phyloP scores from a whole-genome alignment of 2,888 invertebrate genomes.

The Agrypnus murinus region DNA sequence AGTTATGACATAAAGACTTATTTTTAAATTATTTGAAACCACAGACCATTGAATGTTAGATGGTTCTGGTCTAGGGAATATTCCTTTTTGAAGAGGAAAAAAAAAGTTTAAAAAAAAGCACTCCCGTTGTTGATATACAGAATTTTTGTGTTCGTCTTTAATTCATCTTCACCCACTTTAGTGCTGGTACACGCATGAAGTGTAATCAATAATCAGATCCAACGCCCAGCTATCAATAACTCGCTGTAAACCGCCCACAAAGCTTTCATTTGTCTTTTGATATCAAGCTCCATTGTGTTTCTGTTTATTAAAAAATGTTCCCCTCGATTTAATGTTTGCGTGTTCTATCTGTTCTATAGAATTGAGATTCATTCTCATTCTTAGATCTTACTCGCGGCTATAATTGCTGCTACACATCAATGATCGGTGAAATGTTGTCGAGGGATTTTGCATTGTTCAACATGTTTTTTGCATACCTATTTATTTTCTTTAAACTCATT shows the following conservation, averaged over 20 bases:
- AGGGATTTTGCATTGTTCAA: constrained; percentile 43
- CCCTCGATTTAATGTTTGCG: constrained; percentile 67
- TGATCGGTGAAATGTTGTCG: constrained; percentile 33
- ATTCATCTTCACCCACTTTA: constrained; percentile 50
- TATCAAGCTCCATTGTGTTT: constrained; percentile 67
- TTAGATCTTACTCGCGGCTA: constrained; percentile 32
- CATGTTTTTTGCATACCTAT: neutral
- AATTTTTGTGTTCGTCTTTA: constrained; percentile 36
- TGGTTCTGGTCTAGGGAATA: no score
- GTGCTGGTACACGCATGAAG: constrained; percentile 57
- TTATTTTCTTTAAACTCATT: neutral
- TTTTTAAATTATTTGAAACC: no score
- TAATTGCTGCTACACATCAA: constrained; percentile 39
- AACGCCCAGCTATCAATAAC: constrained; percentile 67
- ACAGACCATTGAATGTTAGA: no score
- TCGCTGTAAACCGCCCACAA: constrained; percentile 64
- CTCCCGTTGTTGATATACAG: constrained; percentile 11
- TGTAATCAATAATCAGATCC: constrained; percentile 62
- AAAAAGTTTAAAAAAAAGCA: no score
- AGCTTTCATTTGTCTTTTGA: constrained; percentile 67
- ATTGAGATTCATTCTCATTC: constrained; percentile 44
- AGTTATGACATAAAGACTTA: no score
- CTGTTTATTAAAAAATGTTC: constrained; percentile 62
- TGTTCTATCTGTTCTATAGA: constrained; percentile 60
- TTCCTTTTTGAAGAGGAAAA: neutral